Evolutionary conservation across 1,140 invertebrate genomes (phyloP), one percentile per base, ranked within the genome.

Genomic region (Lasaia peninsularis): DNA sequence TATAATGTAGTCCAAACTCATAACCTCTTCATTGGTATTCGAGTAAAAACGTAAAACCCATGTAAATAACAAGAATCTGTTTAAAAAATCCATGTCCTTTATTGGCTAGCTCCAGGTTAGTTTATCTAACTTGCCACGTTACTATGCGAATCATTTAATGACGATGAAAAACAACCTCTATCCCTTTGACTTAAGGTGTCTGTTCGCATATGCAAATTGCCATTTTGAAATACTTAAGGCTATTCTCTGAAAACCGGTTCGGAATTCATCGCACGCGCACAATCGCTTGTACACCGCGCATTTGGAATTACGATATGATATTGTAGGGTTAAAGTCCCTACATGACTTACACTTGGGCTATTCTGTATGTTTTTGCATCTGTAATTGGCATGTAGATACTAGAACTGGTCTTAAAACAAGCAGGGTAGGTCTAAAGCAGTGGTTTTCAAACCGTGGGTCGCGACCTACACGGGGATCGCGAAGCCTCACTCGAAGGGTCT

Each of bases 321-420:
- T 75, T 54, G 61, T 67, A 71, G 62, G 67, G 73, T 72, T 76
- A 75, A 75, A 77, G 72, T 63, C 75, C 68, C 66, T 76, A 66
- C 78, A 79, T 67, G 75, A 80, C 67, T 52, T 72, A 79, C 72
- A 81, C 82, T 75, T 73, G 78, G 78, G 80, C 75, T 75, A 71
- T 70, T 75, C 74, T 74, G 62, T 69, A 75, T 78, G 72, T 80
- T 80, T 83, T 71, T 73, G 69, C 67, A 71, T 65, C 62, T 55
- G 62, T 54, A 33, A 60, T 58, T 31, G 37, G 49, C 14, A 8
- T 28, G 21, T 51, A n/a, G 24, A 28, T 51, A 32, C 12, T 32
- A 40, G 37, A 40, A 40, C 37, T 40, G 6, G 12, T 40, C n/a
- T n/a, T n/a, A n/a, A n/a, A n/a, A n/a, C n/a, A n/a, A n/a, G n/a